phyloP scores from a whole-genome alignment of 2,797 vertebrate species.

The Fratercula arctica region DNA sequence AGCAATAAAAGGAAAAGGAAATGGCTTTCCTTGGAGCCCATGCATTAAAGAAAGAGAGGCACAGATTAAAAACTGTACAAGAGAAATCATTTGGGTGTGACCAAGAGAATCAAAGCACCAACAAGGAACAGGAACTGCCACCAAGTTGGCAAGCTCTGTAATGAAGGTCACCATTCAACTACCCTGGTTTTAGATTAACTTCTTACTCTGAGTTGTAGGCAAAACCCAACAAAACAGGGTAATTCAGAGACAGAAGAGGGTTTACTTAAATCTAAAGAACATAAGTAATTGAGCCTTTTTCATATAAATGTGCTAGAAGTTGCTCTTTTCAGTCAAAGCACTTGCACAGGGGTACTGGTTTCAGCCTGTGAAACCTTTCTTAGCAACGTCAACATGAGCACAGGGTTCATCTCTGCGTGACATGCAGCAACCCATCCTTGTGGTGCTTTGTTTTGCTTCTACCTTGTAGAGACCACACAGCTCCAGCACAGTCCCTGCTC shows the following conservation, averaged over 20 bases:
- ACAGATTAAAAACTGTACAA: conserved; percentile 3
- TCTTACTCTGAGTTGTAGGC: neutral
- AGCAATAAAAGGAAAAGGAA: neutral
- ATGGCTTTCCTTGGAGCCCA: neutral
- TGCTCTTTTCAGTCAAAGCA: neutral
- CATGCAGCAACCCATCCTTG: neutral
- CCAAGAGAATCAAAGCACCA: neutral
- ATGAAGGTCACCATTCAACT: neutral
- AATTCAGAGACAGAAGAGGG: neutral
- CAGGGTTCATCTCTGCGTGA: neutral
- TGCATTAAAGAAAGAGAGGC: conserved; percentile 19
- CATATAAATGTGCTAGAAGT: neutral
- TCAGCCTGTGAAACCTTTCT: neutral
- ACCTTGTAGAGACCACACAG: neutral
- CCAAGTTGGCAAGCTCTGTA: neutral
- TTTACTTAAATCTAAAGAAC: neutral
- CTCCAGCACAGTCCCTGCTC: neutral
- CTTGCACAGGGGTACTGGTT: neutral
- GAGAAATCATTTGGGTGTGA: conserved; percentile 25
- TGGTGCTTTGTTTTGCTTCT: neutral
- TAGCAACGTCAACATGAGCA: neutral
- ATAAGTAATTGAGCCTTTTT: neutral
- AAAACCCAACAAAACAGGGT: neutral
- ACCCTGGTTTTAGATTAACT: neutral
- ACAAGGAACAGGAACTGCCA: neutral